Evolutionary conservation across 2,113 vertebrate species (phyloP).

Genomic region (Neodontobutis hainanensis): DNA sequence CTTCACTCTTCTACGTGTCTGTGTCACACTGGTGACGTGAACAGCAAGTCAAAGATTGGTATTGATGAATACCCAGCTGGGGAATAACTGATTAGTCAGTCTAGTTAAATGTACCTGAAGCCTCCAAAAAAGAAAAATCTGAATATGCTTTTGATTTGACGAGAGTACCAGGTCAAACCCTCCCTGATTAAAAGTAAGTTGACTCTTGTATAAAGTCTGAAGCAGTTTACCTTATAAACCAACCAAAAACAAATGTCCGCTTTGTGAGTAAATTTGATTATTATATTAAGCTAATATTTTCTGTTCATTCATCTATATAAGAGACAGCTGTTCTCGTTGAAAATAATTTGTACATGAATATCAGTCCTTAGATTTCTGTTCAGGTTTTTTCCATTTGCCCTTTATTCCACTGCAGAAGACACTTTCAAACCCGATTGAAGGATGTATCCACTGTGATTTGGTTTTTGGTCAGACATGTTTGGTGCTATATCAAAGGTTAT

Average conservation of each 20-base stretch:
- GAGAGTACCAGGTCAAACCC: no score
- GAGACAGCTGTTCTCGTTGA: neutral
- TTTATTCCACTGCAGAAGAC: neutral
- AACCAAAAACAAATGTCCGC: no score
- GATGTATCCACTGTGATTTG: neutral
- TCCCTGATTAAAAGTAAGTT: neutral
- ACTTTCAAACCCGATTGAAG: neutral
- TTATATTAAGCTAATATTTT: neutral
- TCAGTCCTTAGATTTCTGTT: neutral
- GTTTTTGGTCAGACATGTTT: neutral
- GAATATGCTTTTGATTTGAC: neutral
- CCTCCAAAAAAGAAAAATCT: neutral
- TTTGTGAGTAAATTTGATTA: neutral
- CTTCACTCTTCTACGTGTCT: neutral
- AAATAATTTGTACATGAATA: neutral
- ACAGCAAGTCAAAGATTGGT: neutral
- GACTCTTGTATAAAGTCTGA: neutral
- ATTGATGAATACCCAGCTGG: slow-evolving; percentile 8
- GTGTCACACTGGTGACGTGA: neutral
- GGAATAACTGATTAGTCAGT: neutral
- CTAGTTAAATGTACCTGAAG: neutral
- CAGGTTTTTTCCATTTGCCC: neutral
- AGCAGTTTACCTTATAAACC: no score
- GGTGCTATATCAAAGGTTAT: neutral
- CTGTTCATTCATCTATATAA: neutral